These are phyloP conservation scores for Fragum sueziense DNA, from an alignment of 2,888 invertebrate species.

Conservation along the genomic window DNA sequence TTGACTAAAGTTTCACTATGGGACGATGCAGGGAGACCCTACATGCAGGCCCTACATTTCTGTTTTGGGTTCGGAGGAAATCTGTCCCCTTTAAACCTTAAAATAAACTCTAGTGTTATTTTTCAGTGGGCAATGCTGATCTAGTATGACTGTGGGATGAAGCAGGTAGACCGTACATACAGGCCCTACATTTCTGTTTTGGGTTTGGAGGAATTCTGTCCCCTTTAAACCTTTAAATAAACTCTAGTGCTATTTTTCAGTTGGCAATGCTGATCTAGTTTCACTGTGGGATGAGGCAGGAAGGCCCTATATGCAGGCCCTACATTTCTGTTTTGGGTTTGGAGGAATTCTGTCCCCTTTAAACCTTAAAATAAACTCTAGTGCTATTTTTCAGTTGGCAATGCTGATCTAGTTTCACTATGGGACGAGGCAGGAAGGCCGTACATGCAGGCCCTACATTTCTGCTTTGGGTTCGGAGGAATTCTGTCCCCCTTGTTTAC, in stretches of 20 bases:
- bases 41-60: slow-evolving; percentile 83
- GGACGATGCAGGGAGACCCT: slow-evolving; percentile 80
- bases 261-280: slow-evolving; percentile 81
- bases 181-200: slow-evolving; percentile 82
- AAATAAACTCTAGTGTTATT: too few species aligned
- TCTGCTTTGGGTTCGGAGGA: slow-evolving; percentile 83
- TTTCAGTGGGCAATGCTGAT: slow-evolving; percentile 79
- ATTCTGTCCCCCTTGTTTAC: slow-evolving; percentile 82
- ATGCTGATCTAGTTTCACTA: slow-evolving; percentile 79
- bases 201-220: slow-evolving; percentile 83
- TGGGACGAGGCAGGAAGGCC: slow-evolving; percentile 81
- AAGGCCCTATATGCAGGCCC: slow-evolving; percentile 82
- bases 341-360: slow-evolving; percentile 83
- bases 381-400: slow-evolving; percentile 76
- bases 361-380: too few species aligned
- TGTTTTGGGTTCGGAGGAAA: slow-evolving; percentile 83
- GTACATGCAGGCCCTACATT: slow-evolving; percentile 83
- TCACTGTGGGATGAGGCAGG: slow-evolving; percentile 78
- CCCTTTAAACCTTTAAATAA: too few species aligned
- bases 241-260: too few species aligned
- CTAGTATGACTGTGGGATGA: slow-evolving; percentile 79
- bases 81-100: slow-evolving; percentile 82
- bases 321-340: slow-evolving; percentile 83
- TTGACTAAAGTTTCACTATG: slow-evolving; percentile 79
- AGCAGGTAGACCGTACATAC: slow-evolving; percentile 82